Conservation (phyloP, 2,888 invertebrate species). For the Amiota communis region DNA sequence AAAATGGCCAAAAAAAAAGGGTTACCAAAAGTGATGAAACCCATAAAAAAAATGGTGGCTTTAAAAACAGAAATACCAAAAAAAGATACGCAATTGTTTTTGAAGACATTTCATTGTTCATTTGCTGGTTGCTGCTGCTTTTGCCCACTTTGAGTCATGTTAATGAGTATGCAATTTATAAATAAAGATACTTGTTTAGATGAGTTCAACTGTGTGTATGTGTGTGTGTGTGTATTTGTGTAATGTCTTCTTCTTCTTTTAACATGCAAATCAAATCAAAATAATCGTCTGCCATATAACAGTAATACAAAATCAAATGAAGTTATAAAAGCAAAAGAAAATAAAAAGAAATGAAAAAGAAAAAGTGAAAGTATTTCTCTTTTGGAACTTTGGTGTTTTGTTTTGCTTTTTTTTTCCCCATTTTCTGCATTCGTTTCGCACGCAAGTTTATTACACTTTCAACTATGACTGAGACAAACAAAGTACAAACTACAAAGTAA, state of each 20-base stretch:
- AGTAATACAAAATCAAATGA: not conserved
- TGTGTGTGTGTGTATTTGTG: not conserved
- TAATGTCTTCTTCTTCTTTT: not conserved
- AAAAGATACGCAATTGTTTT: not conserved
- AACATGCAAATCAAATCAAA: not conserved
- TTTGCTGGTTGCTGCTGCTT: not conserved
- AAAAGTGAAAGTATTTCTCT: constrained; percentile 11
- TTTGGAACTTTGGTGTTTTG: not conserved
- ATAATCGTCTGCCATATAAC: not conserved
- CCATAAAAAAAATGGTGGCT: not conserved
- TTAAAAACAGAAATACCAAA: not conserved
- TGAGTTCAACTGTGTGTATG: not conserved
- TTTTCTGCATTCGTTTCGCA: constrained; percentile 51
- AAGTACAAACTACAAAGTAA: not conserved
- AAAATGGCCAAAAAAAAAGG: not conserved
- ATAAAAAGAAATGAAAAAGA: constrained; percentile 10
- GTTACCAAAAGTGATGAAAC: not conserved
- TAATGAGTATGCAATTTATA: constrained; percentile 8
- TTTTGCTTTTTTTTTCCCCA: not conserved
- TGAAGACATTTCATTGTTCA: no score
- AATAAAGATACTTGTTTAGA: no score
- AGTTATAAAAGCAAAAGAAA: constrained; percentile 3
- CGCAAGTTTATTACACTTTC: constrained; percentile 62
- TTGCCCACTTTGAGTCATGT: not conserved
- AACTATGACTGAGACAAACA: constrained; percentile 49